Percentiles rank a stretch among this genome's conserved stretches.
These are phyloP conservation scores for Perdita meconis DNA, from an alignment of 2,888 invertebrate species.

Conservation along the genomic window DNA sequence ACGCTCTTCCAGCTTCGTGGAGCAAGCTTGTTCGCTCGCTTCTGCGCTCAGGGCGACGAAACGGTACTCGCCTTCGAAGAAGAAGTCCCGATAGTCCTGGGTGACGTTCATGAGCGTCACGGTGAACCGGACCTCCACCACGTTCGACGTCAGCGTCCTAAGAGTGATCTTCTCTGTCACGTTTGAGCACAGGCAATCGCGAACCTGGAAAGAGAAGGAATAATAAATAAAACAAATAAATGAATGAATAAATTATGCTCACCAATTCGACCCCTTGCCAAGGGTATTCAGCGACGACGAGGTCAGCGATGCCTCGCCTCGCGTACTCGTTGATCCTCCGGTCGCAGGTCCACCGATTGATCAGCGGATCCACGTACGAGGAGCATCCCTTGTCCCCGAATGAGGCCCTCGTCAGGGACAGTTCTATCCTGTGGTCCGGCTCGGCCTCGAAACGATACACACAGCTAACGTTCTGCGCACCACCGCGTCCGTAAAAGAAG, in stretches of 20 bases:
- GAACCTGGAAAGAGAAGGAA: conserved; percentile 86
- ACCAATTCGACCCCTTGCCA: conserved; percentile 86
- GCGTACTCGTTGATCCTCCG: conserved; percentile 72
- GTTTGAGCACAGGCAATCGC: conserved; percentile 91
- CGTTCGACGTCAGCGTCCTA: conserved; percentile 89
- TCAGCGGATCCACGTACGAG: conserved; percentile 87
- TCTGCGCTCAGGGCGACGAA: conserved; percentile 83
- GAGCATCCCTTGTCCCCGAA: conserved; percentile 89
- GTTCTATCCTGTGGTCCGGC: conserved; percentile 88
- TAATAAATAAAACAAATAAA: too few species aligned
- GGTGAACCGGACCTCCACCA: conserved; percentile 90
- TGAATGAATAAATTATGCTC: not conserved
- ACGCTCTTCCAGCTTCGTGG: conserved; percentile 88
- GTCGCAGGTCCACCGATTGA: conserved; percentile 90
- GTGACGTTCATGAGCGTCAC: conserved; percentile 92
- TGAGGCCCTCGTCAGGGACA: conserved; percentile 89
- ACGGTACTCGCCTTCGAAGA: conserved; percentile 91
- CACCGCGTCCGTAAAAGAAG: conserved; percentile 93
- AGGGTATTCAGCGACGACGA: conserved; percentile 78
- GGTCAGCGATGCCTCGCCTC: conserved; percentile 72
- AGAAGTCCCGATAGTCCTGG: conserved; percentile 92
- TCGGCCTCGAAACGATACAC: conserved; percentile 90
- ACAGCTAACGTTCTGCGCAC: conserved; percentile 90
- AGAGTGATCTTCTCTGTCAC: conserved; percentile 88
- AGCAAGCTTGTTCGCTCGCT: conserved; percentile 86